Evolutionary conservation across 2,113 vertebrate species (phyloP).

Genomic region (Eleginops maclovinus): DNA sequence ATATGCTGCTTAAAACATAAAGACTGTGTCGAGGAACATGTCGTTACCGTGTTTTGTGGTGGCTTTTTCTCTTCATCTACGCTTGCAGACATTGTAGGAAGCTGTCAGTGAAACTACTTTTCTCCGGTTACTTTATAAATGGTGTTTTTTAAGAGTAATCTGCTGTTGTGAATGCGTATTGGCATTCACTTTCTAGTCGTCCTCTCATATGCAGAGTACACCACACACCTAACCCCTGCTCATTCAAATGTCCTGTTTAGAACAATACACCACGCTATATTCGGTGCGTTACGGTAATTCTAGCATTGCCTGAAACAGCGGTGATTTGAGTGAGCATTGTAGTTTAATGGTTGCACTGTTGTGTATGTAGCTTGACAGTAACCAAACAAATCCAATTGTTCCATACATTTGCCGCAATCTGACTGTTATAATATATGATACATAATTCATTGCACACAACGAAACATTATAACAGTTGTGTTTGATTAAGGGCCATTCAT

Average conservation of each 20-base stretch:
- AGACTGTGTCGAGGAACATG: background rate
- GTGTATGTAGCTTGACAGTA: background rate
- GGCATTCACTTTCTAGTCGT: background rate
- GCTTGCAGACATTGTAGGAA: background rate
- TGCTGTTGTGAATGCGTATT: background rate
- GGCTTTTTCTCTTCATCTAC: background rate
- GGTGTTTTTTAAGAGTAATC: background rate
- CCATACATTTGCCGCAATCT: background rate
- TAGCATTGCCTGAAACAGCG: too few species aligned
- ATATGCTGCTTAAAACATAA: background rate
- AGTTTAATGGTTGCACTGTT: background rate
- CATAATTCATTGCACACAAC: background rate
- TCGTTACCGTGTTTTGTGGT: slow-evolving; percentile 22
- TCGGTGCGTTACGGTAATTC: slow-evolving; percentile 9
- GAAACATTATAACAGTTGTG: background rate
- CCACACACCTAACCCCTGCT: background rate
- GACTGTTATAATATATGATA: background rate
- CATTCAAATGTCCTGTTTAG: background rate
- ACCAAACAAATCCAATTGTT: background rate
- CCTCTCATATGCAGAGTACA: background rate
- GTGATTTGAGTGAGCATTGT: background rate
- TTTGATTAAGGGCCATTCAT: too few species aligned
- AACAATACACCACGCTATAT: background rate
- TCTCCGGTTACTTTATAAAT: background rate
- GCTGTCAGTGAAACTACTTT: background rate